Base-by-base conservation (phyloP, 2,888 invertebrate species). In the Charanyca ferruginea region DNA sequence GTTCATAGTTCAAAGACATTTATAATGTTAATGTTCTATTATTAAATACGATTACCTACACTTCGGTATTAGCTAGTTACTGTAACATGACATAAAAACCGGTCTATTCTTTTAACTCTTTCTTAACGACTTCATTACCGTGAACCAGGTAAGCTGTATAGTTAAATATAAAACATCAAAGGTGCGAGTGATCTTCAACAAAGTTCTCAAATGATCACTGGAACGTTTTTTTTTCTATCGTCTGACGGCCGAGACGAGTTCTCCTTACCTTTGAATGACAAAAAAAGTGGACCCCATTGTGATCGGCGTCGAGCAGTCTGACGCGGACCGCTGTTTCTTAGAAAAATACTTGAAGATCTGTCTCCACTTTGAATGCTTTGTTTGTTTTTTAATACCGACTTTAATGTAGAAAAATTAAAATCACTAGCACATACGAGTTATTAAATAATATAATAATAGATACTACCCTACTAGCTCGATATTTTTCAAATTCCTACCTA, bases 301-400 rank as follows among this genome's bases (percentile, higher is more conserved):
- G 87, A 83, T 87, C 80, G 92, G 94, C 95, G 95, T 90, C 95
- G 93, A 89, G 94, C 95, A 88, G 95, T 95, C 95, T 95, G 94
- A 89, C 84, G 73, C 87, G 85, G 78, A 81, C 88, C 88, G 89
- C 85, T 85, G 89, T 83, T 94, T 94, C 94, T 91, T 70, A 92
- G 94, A 94, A 93, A 87, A 84, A 85, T 71, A 83, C 81, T 83
- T 82, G 64, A 68, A 71, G 80, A 68, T 79, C 80, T 66, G 83
- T 80, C 82, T 80, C 81, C 61, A 57, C 66, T 76, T 79, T 68
- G 69, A 77, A 83, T 79, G 75, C 70, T 76, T 67, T 63, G 59
- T 49, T 59, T 53, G 49, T 66, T 70, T 53, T 76, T 60, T 73
- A 62, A 47, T 51, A 71, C 48, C 23, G 35, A 61, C 54, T 66